Evolutionary conservation across 2,888 invertebrate species (phyloP).

Genomic region (Atherix ibis): DNA sequence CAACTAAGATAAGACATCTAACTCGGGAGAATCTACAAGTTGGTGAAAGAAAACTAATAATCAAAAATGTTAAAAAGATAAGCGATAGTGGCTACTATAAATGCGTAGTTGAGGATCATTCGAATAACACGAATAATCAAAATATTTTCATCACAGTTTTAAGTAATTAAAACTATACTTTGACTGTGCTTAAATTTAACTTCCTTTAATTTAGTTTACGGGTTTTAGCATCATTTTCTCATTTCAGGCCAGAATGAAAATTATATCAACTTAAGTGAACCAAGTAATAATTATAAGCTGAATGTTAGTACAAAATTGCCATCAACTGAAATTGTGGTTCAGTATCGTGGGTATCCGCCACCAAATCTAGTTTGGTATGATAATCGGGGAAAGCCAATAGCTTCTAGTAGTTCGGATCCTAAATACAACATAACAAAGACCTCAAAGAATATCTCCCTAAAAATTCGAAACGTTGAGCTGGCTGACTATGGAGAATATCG

Average conservation of each 20-base stretch:
- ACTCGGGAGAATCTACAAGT: too few relatives aligned
- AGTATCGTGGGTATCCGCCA: slow-evolving; percentile 39
- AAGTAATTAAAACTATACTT: too few relatives aligned
- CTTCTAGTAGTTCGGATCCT: slow-evolving; percentile 12
- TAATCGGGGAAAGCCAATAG: slow-evolving; percentile 21
- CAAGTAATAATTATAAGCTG: slow-evolving; percentile 20
- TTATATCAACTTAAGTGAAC: slow-evolving; percentile 25
- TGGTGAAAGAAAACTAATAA: too few relatives aligned
- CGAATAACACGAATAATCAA: too few relatives aligned
- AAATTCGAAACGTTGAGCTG: slow-evolving; percentile 35
- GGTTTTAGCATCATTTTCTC: too few relatives aligned
- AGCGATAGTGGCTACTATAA: too few relatives aligned
- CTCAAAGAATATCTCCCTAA: slow-evolving; percentile 26
- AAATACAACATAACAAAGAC: slow-evolving; percentile 20
- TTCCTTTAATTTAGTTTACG: too few relatives aligned
- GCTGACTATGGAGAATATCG: slow-evolving; percentile 43
- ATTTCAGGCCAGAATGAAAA: slow-evolving; percentile 19
- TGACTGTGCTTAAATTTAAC: too few relatives aligned
- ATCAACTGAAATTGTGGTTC: slow-evolving; percentile 35
- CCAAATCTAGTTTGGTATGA: slow-evolving; percentile 38
- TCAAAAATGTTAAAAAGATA: too few relatives aligned
- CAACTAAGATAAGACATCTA: too few relatives aligned
- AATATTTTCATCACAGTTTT: too few relatives aligned
- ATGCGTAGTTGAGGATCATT: too few relatives aligned
- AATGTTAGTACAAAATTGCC: slow-evolving; percentile 21